These are phyloP conservation scores for Athalia cordata DNA, from an alignment of 2,888 invertebrate genomes.

Conservation along the genomic window DNA sequence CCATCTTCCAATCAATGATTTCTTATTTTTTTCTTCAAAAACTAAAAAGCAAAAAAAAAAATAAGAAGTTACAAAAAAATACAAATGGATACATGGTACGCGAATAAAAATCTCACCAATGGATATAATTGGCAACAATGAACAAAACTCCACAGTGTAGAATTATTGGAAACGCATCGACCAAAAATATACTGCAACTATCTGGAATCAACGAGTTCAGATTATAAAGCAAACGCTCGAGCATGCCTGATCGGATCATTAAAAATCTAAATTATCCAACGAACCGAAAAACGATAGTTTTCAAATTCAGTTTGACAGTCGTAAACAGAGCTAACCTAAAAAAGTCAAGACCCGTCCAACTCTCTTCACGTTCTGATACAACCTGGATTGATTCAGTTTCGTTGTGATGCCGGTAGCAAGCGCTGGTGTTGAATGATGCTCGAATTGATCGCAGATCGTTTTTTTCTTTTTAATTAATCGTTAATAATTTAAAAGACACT, in stretches of 20 bases:
- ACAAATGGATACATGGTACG: too few species aligned
- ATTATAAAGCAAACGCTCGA: too few species aligned
- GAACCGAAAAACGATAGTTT: background rate
- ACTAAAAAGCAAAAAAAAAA: background rate
- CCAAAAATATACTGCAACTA: too few species aligned
- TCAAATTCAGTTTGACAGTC: background rate
- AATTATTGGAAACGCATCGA: too few species aligned
- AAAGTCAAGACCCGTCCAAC: background rate
- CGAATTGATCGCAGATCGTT: too few species aligned
- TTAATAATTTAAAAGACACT: too few species aligned
- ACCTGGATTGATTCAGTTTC: background rate
- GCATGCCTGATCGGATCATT: background rate
- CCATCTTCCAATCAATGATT: constrained; percentile 56
- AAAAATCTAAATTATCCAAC: background rate
- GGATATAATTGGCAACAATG: too few species aligned
- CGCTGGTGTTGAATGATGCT: too few species aligned
- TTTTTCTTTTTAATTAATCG: too few species aligned
- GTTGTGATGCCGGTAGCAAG: background rate
- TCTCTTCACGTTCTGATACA: background rate
- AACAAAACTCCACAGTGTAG: too few species aligned
- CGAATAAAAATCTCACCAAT: too few species aligned
- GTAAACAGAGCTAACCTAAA: constrained; percentile 39
- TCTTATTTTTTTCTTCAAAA: background rate
- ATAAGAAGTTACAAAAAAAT: background rate
- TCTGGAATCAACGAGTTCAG: too few species aligned